phyloP scores from a whole-genome alignment of 2,113 vertebrate genomes.

The Lepus timidus region DNA sequence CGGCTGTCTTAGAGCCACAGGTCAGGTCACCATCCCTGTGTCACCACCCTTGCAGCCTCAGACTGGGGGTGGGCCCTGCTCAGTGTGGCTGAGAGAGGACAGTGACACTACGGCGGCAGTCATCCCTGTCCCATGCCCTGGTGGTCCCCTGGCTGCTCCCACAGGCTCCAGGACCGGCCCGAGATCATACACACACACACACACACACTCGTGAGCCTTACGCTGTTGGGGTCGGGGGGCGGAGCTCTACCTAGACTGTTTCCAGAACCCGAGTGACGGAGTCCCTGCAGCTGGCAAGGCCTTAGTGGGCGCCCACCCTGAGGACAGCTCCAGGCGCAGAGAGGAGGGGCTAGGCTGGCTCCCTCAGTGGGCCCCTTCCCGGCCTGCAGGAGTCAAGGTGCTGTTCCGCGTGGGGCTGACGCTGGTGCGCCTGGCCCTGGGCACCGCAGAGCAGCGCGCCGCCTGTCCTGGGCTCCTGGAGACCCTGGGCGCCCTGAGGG shows the following conservation, averaged over 20 bases:
- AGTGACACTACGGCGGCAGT: background rate
- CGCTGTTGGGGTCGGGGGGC: background rate
- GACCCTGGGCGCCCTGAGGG: slow-evolving; percentile 91
- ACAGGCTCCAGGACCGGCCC: background rate
- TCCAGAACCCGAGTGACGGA: background rate
- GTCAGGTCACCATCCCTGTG: background rate
- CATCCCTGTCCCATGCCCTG: background rate
- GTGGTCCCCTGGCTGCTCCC: background rate
- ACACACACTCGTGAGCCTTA: background rate
- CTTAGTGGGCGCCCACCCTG: background rate
- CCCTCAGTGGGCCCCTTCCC: background rate
- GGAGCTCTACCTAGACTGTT: background rate
- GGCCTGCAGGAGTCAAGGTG: slow-evolving; percentile 89
- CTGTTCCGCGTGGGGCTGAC: slow-evolving; percentile 92
- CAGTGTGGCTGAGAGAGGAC: background rate
- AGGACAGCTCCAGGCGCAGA: background rate
- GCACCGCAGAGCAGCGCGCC: slow-evolving; percentile 88
- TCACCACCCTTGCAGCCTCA: background rate
- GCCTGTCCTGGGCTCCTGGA: slow-evolving; percentile 93
- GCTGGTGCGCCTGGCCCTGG: slow-evolving; percentile 91
- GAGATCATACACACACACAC: background rate
- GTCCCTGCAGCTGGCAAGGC: background rate
- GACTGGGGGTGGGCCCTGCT: background rate
- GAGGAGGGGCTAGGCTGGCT: background rate
- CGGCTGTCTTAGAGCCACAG: background rate